phyloP scores from a whole-genome alignment of 1,140 invertebrate genomes.

The Notospermus geniculatus region DNA sequence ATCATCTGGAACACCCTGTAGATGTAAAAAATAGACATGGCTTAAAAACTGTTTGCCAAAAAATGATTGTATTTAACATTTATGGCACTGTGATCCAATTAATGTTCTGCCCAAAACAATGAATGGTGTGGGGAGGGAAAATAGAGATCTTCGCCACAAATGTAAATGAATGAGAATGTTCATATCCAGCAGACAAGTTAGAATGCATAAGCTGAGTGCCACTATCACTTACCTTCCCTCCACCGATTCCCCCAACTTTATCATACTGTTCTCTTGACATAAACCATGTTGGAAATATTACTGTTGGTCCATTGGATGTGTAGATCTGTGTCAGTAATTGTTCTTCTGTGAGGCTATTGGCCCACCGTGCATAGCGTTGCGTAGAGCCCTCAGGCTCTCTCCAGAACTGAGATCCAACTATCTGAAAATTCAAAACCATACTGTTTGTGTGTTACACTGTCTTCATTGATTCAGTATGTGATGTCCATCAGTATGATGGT shows the following conservation, averaged over 20 bases:
- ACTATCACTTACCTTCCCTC: too few relatives aligned
- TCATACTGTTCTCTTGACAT: conserved; percentile 67
- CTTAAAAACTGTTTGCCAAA: neutral
- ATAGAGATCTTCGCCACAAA: too few relatives aligned
- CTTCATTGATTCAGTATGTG: neutral
- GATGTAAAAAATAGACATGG: neutral
- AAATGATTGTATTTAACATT: neutral
- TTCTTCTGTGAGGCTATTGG: conserved; percentile 62
- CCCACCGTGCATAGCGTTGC: conserved; percentile 68
- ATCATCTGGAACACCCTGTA: conserved; percentile 71
- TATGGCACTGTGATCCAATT: neutral
- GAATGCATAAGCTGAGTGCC: conserved; percentile 29
- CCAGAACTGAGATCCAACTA: conserved; percentile 51
- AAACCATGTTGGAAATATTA: conserved; percentile 83
- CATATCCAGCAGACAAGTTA: neutral
- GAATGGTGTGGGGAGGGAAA: neutral
- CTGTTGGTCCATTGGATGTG: conserved; percentile 74
- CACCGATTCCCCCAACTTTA: conserved; percentile 53
- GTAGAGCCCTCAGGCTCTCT: conserved; percentile 61
- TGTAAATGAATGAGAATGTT: neutral
- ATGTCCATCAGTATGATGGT: neutral
- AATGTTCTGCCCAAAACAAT: neutral
- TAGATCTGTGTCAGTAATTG: conserved; percentile 68
- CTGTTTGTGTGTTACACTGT: neutral
- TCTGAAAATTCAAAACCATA: conserved; percentile 33